These are phyloP conservation scores for Chymomyza procnemis DNA, from an alignment of 2,888 invertebrate species.

Conservation along the genomic window DNA sequence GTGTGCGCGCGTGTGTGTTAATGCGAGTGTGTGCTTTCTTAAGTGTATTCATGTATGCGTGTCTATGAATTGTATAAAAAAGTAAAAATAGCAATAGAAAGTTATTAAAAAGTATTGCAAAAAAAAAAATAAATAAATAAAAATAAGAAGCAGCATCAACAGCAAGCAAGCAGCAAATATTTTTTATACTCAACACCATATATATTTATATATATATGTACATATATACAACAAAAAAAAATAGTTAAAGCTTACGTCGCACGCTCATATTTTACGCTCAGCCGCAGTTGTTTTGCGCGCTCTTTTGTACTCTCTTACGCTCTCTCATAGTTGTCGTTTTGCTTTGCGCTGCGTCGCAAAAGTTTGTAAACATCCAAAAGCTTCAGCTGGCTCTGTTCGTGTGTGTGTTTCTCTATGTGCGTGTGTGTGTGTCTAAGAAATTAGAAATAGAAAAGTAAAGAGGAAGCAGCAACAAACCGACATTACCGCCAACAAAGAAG, in stretches of 20 bases:
- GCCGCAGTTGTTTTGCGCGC: constrained; percentile 36
- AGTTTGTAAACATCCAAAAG: constrained; percentile 68
- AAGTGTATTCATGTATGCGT: constrained; percentile 23
- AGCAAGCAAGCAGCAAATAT: constrained; percentile 36
- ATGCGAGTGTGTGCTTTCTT: constrained; percentile 22
- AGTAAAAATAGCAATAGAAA: constrained; percentile 72
- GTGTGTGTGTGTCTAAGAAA: constrained; percentile 37
- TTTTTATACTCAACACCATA: constrained; percentile 30
- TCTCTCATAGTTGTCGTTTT: constrained; percentile 29
- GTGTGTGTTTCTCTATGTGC: too few species aligned
- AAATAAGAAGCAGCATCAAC: constrained; percentile 40
- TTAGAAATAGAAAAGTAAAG: constrained; percentile 22
- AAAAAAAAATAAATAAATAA: constrained; percentile 31
- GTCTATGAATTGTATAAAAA: constrained; percentile 32
- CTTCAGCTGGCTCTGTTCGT: constrained; percentile 26
- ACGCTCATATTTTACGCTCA: constrained; percentile 26
- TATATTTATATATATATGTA: not conserved
- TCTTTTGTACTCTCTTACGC: constrained; percentile 17
- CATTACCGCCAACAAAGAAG: constrained; percentile 29
- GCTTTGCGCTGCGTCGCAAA: constrained; percentile 60
- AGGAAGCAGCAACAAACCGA: constrained; percentile 30
- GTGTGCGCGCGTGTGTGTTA: constrained; percentile 7
- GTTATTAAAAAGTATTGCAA: constrained; percentile 66
- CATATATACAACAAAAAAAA: constrained; percentile 42
- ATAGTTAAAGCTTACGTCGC: constrained; percentile 70